These are phyloP conservation scores for Caenorhabditis japonica DNA, from an alignment of 2,888 invertebrate species.

Conservation along the genomic window DNA sequence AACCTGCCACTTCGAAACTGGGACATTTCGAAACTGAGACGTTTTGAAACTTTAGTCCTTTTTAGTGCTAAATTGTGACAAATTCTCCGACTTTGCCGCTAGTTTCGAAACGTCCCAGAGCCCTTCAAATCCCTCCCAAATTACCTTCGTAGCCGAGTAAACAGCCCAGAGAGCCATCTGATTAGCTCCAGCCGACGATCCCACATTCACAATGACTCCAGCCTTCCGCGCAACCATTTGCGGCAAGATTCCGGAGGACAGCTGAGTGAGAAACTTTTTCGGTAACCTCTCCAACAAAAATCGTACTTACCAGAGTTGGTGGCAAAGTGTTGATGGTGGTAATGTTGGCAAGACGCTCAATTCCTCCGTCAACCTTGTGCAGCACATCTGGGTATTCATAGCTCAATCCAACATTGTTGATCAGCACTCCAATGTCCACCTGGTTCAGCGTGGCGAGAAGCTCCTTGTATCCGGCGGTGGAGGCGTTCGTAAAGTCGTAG, in stretches of 20 bases:
- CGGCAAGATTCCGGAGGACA: constrained; percentile 89
- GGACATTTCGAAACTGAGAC: too few relatives aligned
- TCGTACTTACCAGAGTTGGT: constrained; percentile 81
- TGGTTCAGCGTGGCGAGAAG: constrained; percentile 68
- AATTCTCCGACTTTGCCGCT: too few relatives aligned
- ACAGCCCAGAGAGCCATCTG: constrained; percentile 83
- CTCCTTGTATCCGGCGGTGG: constrained; percentile 65
- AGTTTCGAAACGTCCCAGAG: constrained; percentile 10
- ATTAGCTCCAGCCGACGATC: constrained; percentile 86
- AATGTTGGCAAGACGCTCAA: constrained; percentile 78
- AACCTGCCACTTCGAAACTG: too few relatives aligned
- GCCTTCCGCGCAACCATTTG: constrained; percentile 86
- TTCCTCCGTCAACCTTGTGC: constrained; percentile 71
- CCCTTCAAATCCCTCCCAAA: too few relatives aligned
- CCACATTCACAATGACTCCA: constrained; percentile 91
- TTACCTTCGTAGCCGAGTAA: constrained; percentile 90
- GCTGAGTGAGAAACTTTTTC: constrained; percentile 78
- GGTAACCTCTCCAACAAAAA: not conserved
- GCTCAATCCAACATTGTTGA: constrained; percentile 93
- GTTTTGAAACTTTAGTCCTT: too few relatives aligned
- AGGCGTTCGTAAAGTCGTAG: constrained; percentile 70
- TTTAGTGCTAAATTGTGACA: too few relatives aligned
- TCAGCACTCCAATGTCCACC: constrained; percentile 77
- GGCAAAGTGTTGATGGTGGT: constrained; percentile 87
- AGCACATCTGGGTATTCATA: constrained; percentile 85